A percentile compares a stretch with the other conserved stretches of the same genome.
Evolutionary conservation across 2,113 vertebrate species (phyloP).

Genomic region (Aleadryas rufinucha): DNA sequence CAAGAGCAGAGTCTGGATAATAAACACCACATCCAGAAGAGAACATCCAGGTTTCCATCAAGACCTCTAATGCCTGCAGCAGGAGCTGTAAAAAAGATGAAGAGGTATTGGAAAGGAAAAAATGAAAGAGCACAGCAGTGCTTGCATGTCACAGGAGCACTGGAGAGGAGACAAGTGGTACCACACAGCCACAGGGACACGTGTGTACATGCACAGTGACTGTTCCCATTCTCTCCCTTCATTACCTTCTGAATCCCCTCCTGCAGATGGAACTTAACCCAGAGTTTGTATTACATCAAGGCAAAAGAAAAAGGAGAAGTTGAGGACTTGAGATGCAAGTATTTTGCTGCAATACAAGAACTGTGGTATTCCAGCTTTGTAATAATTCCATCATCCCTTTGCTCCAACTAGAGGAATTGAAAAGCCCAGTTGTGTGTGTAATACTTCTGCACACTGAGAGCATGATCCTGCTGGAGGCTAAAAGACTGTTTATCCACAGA

Average conservation of each 20-base stretch:
- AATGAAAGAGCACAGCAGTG: neutral
- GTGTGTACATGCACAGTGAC: fast-evolving
- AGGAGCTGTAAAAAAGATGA: neutral
- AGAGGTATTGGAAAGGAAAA: neutral
- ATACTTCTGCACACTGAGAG: constrained; percentile 47
- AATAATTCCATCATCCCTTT: neutral
- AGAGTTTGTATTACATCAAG: neutral
- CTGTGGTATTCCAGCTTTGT: neutral
- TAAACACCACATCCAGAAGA: neutral
- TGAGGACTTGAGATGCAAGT: neutral
- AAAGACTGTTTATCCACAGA: constrained; percentile 39
- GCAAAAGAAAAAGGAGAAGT: neutral
- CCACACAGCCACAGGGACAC: neutral
- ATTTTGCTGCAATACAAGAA: neutral
- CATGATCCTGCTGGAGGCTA: constrained; percentile 54
- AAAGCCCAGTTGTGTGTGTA: constrained; percentile 63
- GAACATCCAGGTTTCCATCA: neutral
- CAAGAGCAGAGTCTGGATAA: neutral
- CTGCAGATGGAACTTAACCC: neutral
- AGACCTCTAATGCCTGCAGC: neutral
- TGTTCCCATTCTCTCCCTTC: neutral
- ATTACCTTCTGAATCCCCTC: neutral
- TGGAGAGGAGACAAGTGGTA: neutral
- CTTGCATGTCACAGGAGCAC: neutral
- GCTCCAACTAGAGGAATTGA: neutral